A percentile compares a stretch with the other conserved stretches of the same genome.
Evolutionary conservation across 1,140 invertebrate species (phyloP).

Genomic region (Drosophila bocki): DNA sequence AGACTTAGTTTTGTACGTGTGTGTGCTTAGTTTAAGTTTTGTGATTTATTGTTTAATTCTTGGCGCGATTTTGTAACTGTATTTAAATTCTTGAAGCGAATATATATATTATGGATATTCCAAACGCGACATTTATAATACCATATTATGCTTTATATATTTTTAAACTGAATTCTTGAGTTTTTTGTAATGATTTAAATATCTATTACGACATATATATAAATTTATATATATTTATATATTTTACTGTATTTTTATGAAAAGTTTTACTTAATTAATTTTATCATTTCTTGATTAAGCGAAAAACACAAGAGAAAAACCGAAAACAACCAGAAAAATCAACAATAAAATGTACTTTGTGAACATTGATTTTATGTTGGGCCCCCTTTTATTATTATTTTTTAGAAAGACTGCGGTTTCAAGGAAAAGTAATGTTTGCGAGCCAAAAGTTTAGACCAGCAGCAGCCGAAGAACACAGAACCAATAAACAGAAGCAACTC

Average conservation of each 20-base stretch:
- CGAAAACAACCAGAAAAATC: constrained; percentile 54
- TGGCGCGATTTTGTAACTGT: constrained; percentile 57
- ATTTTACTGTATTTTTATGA: constrained; percentile 80
- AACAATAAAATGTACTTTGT: constrained; percentile 72
- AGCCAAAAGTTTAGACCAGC: constrained; percentile 47
- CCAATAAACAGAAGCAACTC: constrained; percentile 69
- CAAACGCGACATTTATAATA: constrained; percentile 40
- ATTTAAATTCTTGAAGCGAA: constrained; percentile 24
- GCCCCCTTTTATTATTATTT: neutral
- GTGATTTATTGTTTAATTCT: constrained; percentile 84
- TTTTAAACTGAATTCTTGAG: constrained; percentile 61
- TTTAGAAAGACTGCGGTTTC: constrained; percentile 70
- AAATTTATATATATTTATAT: constrained; percentile 42
- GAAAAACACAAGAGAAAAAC: constrained; percentile 53
- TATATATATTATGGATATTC: constrained; percentile 2
- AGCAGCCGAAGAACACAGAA: constrained; percentile 56
- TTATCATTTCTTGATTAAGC: constrained; percentile 63
- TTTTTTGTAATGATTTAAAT: constrained; percentile 45
- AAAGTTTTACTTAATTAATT: constrained; percentile 81
- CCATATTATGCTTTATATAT: constrained; percentile 59
- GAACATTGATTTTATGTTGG: constrained; percentile 49
- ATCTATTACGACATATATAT: constrained; percentile 35
- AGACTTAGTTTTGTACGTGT: constrained; percentile 66
- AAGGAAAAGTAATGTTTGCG: constrained; percentile 43
- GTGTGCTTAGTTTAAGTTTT: constrained; percentile 78